A percentile compares a stretch with the other conserved stretches of the same genome.
Evolutionary conservation across 1,140 invertebrate species (phyloP).

Genomic region (Pectinophora gossypiella): DNA sequence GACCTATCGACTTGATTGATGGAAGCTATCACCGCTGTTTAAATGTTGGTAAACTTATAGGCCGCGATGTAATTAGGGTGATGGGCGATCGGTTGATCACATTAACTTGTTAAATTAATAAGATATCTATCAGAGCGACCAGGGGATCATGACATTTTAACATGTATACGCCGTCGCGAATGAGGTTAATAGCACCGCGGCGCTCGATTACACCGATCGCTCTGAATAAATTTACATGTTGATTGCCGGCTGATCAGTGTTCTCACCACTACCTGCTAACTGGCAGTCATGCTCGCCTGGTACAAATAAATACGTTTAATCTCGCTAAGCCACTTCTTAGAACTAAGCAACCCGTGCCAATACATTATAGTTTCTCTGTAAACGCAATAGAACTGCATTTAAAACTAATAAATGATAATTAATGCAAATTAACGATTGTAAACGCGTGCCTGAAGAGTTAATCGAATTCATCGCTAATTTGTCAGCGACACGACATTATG

Average conservation of each 20-base stretch:
- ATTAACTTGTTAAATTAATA: conserved; percentile 36
- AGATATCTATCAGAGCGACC: conserved; percentile 38
- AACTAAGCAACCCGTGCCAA: neutral
- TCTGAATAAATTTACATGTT: conserved; percentile 71
- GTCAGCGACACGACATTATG: neutral
- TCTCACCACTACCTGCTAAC: conserved; percentile 50
- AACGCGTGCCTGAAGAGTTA: neutral
- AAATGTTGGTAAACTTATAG: neutral
- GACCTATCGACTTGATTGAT: neutral
- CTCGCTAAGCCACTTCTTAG: neutral
- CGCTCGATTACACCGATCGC: conserved; percentile 60
- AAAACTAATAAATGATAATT: conserved; percentile 1
- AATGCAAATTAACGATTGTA: conserved; percentile 1
- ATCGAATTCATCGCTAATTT: conserved; percentile 3
- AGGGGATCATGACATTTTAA: conserved; percentile 45
- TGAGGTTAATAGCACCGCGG: conserved; percentile 63
- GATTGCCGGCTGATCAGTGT: conserved; percentile 58
- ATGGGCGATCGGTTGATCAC: conserved; percentile 4
- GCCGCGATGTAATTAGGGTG: neutral
- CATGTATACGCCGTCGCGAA: conserved; percentile 48
- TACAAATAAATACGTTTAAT: conserved; percentile 30
- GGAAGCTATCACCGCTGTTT: neutral
- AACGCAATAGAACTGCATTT: neutral
- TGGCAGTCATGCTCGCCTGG: conserved; percentile 30
- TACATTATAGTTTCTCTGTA: neutral